phyloP scores from a whole-genome alignment of 2,888 invertebrate genomes.

The Phalangium opilio region DNA sequence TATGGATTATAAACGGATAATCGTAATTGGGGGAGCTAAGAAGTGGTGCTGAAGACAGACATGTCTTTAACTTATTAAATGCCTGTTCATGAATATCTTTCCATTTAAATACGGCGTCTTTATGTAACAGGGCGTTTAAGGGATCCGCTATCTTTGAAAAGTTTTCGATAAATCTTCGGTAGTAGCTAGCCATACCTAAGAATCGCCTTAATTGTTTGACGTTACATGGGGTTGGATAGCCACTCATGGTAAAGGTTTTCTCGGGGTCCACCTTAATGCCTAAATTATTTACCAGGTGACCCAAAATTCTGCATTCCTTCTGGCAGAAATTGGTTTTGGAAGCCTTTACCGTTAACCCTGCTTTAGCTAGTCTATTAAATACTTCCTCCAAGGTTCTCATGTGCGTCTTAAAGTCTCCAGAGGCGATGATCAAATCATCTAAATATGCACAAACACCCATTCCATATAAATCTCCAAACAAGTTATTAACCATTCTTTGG shows the following conservation, averaged over 20 bases:
- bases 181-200: not conserved
- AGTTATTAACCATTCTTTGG: no score
- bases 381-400: not conserved
- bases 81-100: not conserved
- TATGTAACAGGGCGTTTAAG: not conserved
- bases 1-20: conserved; percentile 18
- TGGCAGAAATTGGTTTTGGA: not conserved
- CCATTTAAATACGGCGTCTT: not conserved
- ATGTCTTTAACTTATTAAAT: conserved; percentile 8
- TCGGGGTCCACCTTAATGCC: not conserved
- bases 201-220: conserved; percentile 1
- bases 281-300: not conserved
- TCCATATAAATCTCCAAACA: not conserved
- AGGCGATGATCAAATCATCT: conserved; percentile 5
- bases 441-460: not conserved
- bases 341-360: not conserved
- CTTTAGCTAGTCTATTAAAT: not conserved
- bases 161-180: conserved; percentile 1
- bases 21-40: conserved; percentile 18
- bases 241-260: not conserved
- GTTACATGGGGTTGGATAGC: not conserved
- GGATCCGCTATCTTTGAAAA: not conserved
- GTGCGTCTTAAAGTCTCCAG: not conserved
- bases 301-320: not conserved
- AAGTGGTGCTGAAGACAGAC: conserved; percentile 12